Percentiles rank a stretch among this genome's conserved stretches.
These are phyloP conservation scores for Heterohyrax brucei DNA, from an alignment of 2,797 vertebrate species.

Conservation along the genomic window DNA sequence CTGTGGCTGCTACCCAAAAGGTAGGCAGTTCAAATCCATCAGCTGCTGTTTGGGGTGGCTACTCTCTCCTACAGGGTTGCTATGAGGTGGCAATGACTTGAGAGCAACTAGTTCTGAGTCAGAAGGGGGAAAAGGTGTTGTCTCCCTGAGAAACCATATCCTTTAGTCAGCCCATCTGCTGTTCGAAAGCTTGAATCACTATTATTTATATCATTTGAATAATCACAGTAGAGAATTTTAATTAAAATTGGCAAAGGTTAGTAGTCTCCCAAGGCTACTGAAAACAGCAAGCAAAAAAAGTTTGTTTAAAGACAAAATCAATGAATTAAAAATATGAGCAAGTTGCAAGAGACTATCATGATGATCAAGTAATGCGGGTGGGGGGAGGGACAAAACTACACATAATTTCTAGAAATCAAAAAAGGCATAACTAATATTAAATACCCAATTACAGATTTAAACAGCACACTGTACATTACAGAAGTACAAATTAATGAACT, in stretches of 20 bases:
- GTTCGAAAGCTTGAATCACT: constrained; percentile 14
- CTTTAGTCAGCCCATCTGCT: neutral
- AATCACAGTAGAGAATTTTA: neutral
- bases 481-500: neutral
- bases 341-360: neutral
- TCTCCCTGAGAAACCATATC: neutral
- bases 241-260: neutral
- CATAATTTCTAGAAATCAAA: neutral
- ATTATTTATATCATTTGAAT: constrained; percentile 13
- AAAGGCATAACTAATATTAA: neutral
- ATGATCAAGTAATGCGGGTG: neutral
- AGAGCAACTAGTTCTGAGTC: too few species aligned
- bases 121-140: neutral
- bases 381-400: neutral
- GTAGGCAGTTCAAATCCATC: too few species aligned
- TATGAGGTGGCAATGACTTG: too few species aligned
- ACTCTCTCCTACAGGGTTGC: too few species aligned
- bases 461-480: neutral
- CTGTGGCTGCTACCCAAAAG: too few species aligned
- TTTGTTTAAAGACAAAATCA: constrained; percentile 20
- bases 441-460: neutral
- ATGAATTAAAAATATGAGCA: constrained; percentile 5
- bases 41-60: too few species aligned
- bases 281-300: neutral
- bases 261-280: constrained; percentile 5